Conservation (phyloP, 2,888 invertebrate species). For the Heliconius aoede region DNA sequence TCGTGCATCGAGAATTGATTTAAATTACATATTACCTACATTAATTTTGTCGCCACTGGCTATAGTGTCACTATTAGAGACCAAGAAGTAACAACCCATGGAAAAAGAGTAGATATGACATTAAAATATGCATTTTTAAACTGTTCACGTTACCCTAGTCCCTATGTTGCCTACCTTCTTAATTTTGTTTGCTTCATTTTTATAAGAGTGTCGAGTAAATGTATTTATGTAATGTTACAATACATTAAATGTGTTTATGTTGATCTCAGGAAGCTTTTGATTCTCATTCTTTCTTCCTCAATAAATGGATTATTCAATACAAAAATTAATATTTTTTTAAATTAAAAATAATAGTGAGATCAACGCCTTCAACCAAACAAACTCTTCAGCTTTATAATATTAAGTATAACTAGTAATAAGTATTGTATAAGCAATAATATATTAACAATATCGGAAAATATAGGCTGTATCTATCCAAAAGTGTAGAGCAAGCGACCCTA, state of each 20-base stretch:
- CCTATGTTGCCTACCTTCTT: not conserved
- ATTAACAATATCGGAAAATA: slow-evolving; percentile 17
- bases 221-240: not conserved
- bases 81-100: too few species aligned
- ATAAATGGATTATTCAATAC: not conserved
- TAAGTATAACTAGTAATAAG: not conserved
- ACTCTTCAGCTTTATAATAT: too few species aligned
- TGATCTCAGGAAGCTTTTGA: too few species aligned
- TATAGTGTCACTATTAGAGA: not conserved
- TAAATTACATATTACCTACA: not conserved
- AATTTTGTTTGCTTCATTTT: not conserved
- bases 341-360: too few species aligned
- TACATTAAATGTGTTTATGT: too few species aligned
- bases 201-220: not conserved
- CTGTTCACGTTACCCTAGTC: not conserved
- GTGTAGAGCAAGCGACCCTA: slow-evolving; percentile 31
- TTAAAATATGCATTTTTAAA: not conserved
- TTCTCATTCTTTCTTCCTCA: too few species aligned
- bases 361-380: too few species aligned
- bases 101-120: not conserved
- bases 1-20: too few species aligned
- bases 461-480: slow-evolving; percentile 8
- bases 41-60: not conserved
- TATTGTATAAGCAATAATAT: not conserved
- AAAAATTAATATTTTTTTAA: too few species aligned